Conservation (phyloP, 2,113 vertebrate species). For the Melanocharis versteri region DNA sequence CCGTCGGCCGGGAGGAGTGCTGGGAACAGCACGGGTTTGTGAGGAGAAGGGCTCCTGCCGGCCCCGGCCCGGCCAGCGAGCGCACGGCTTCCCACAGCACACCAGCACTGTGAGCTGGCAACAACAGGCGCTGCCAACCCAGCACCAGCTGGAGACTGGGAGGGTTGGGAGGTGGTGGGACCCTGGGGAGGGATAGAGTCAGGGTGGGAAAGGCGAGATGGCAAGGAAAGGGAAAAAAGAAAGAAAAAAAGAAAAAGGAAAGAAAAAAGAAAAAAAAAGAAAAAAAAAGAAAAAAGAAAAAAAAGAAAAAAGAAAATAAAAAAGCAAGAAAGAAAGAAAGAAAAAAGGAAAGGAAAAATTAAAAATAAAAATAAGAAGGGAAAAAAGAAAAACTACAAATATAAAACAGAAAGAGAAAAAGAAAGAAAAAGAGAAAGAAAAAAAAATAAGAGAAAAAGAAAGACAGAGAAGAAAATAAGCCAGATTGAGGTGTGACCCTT, state of each 20-base stretch:
- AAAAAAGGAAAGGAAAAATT: accelerated
- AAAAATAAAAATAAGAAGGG: accelerated
- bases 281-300: accelerated
- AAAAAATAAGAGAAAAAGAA: not conserved
- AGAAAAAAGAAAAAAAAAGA: accelerated
- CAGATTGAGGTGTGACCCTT: not conserved
- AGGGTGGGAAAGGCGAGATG: not conserved
- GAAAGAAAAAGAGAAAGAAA: too few relatives aligned
- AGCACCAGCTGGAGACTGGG: not conserved
- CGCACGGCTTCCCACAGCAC: not conserved
- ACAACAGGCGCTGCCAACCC: not conserved
- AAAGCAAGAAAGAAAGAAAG: accelerated
- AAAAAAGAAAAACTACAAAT: too few relatives aligned
- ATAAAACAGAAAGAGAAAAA: not conserved
- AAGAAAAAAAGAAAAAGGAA: accelerated
- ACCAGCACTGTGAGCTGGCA: not conserved
- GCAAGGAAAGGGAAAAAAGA: too few relatives aligned
- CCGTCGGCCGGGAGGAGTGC: not conserved
- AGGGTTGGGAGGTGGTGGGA: not conserved
- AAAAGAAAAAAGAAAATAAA: accelerated
- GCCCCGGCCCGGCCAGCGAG: not conserved
- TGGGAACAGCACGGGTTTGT: not conserved
- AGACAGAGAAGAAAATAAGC: not conserved
- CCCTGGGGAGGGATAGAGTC: not conserved
- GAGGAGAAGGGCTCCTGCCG: not conserved